Base-by-base conservation (phyloP, 2,797 vertebrate genomes). In the Gymnopithys bicolor region DNA sequence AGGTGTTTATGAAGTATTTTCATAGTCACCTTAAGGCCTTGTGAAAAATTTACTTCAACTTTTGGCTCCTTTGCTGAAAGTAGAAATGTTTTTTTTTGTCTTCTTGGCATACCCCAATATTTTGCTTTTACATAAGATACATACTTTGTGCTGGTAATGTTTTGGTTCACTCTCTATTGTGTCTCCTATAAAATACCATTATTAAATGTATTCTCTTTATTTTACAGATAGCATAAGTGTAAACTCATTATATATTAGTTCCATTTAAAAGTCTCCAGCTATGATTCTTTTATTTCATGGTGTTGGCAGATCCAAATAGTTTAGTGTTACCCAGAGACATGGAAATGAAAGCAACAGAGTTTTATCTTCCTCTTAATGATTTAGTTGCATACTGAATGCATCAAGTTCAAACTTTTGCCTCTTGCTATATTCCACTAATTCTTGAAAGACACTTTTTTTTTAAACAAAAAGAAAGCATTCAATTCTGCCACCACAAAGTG, bases 1-100 rank as follows among this genome's bases (percentile, higher is more conserved):
- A 87, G 58, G 70, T 75, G 51, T 64, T 94, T 53, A 82, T 73
- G 43, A 91, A 89, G 46, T 84, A 89, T 91, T 94, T 92, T 76
- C 28, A 66, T 78, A 75, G 70, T 75, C 70, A 87, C 32, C 41
- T 87, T 74, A 56, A 84, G 60, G 33, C 13, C 24, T 74, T 19
- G 3, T 92, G 56, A 94, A 94, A 90, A 93, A 33, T 39, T 63
- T 74, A 37, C 28, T 78, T 74, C 30, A 89, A 52, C 48, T 84
- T 93, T 83, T 75, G 63, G 48, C n/a, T 86, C 19, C 43, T 60
- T 74, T 71, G 15, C 25, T 79, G 33, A 82, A 93, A 91, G 28
- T 19, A 80, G 89, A 90, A 83, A 59, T 48, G 4, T 28, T 10
- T 53, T 74, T 74, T 64, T 71, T 76, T 75, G 19, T 88, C 30